phyloP scores from a whole-genome alignment of 1,140 invertebrate species.

The Myzus persicae region DNA sequence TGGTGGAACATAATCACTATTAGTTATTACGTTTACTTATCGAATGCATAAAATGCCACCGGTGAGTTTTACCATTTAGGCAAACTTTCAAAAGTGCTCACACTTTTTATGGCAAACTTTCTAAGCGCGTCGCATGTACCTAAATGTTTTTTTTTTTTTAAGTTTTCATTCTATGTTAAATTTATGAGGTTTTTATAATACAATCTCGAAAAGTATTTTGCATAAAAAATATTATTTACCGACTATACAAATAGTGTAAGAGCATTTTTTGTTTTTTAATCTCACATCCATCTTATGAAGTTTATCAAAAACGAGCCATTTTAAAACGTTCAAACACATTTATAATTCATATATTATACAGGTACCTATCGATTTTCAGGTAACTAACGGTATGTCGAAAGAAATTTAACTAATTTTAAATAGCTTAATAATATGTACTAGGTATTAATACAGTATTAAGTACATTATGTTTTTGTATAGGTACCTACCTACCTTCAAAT shows the following conservation, averaged over 20 bases:
- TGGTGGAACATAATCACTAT: background rate
- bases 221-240: background rate
- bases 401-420: background rate
- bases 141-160: background rate
- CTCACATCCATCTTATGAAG: background rate
- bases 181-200: background rate
- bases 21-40: background rate
- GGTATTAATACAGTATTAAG: background rate
- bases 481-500: background rate
- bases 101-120: background rate
- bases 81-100: background rate
- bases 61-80: background rate
- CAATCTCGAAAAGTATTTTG: constrained; percentile 1
- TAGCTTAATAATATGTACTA: background rate
- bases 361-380: background rate
- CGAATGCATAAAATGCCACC: background rate
- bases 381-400: background rate
- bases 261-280: background rate
- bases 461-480: background rate
- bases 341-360: background rate
- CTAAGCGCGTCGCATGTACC: background rate
- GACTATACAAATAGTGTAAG: background rate
- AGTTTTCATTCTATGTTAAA: background rate
- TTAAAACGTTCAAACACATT: background rate
- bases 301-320: background rate